Evolutionary conservation across 2,888 invertebrate species (phyloP).

Genomic region (Malacosoma neustria): DNA sequence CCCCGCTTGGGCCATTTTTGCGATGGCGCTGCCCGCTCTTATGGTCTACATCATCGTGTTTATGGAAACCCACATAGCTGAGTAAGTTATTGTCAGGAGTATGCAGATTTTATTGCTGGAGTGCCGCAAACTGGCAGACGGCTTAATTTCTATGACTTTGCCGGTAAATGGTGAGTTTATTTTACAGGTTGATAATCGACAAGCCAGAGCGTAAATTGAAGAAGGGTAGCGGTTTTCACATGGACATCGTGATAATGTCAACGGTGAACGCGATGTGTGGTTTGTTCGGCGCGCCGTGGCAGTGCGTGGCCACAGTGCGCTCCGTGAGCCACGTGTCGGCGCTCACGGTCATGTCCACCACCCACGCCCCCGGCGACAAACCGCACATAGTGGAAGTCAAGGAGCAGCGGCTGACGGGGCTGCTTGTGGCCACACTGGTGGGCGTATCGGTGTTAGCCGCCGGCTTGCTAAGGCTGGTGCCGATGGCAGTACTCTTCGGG

Average conservation of each 20-base stretch:
- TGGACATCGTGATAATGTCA: constrained; percentile 95
- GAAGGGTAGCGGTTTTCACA: constrained; percentile 96
- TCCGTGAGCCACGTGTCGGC: constrained; percentile 96
- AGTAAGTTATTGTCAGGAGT: too few species aligned
- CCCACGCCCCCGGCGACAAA: constrained; percentile 97
- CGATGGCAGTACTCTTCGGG: constrained; percentile 97
- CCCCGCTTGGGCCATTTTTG: constrained; percentile 86
- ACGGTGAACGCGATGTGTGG: constrained; percentile 89
- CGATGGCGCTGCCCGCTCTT: constrained; percentile 89
- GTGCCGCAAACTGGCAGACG: too few species aligned
- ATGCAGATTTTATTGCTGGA: too few species aligned
- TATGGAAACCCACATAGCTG: constrained; percentile 98
- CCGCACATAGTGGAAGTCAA: constrained; percentile 94
- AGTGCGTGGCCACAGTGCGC: constrained; percentile 96
- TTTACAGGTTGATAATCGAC: constrained; percentile 89
- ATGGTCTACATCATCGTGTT: constrained; percentile 96
- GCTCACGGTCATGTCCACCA: constrained; percentile 94
- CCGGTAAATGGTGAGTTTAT: too few species aligned
- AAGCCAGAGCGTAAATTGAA: constrained; percentile 93
- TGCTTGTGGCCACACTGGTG: constrained; percentile 85
- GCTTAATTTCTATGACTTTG: too few species aligned
- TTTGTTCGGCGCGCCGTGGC: constrained; percentile 94
- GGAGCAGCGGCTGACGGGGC: constrained; percentile 90
- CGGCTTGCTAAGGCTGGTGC: constrained; percentile 86
- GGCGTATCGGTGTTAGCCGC: constrained; percentile 91